A percentile compares a stretch with the other conserved stretches of the same genome.
phyloP scores from a whole-genome alignment of 1,140 invertebrate species.

The Drosophila bifasciata region DNA sequence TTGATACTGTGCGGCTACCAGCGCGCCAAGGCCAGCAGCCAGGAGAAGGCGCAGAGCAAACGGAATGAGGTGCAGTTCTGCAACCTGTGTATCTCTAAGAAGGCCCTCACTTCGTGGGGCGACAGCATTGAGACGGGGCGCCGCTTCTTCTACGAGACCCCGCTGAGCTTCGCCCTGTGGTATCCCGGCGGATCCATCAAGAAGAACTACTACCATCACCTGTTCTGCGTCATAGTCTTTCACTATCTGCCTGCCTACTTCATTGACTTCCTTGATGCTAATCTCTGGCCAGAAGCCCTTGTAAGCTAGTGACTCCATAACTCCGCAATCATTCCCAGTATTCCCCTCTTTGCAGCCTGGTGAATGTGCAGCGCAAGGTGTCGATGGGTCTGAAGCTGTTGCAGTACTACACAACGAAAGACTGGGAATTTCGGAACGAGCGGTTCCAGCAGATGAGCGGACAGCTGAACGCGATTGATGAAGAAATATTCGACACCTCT shows the following conservation, averaged over 20 bases:
- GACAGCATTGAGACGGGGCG: constrained; percentile 89
- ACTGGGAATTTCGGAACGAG: constrained; percentile 92
- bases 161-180: constrained; percentile 90
- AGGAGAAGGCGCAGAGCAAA: constrained; percentile 45
- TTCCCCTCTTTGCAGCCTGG: constrained; percentile 85
- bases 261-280: constrained; percentile 88
- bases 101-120: constrained; percentile 91
- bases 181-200: constrained; percentile 92
- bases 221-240: constrained; percentile 89
- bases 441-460: constrained; percentile 87
- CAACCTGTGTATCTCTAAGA: constrained; percentile 87
- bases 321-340: background rate
- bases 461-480: constrained; percentile 86
- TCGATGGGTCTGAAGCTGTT: constrained; percentile 88
- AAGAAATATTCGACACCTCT: constrained; percentile 87
- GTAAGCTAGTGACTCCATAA: constrained; percentile 85
- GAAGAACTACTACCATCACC: constrained; percentile 88
- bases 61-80: constrained; percentile 83
- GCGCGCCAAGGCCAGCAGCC: constrained; percentile 85
- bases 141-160: constrained; percentile 86
- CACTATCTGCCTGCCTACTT: constrained; percentile 93
- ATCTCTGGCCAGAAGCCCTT: constrained; percentile 91
- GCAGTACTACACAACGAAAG: constrained; percentile 93
- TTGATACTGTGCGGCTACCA: constrained; percentile 90
- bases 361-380: constrained; percentile 88